Conservation (phyloP, 2,113 vertebrate genomes). For the Mobula hypostoma region DNA sequence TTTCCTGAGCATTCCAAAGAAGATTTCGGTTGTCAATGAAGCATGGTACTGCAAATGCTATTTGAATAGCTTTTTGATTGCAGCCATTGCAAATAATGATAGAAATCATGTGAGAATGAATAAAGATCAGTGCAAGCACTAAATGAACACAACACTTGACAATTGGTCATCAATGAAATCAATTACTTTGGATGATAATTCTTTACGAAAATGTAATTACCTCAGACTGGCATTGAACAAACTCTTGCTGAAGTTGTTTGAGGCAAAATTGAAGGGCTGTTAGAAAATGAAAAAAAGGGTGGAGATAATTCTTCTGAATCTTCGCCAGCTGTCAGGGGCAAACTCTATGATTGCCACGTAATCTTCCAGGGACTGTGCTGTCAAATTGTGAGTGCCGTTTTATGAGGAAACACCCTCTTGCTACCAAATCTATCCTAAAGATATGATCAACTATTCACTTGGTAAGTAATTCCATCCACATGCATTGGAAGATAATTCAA, state of each 20-base stretch:
- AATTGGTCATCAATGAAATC: slow-evolving; percentile 33
- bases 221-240: background rate
- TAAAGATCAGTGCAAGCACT: slow-evolving; percentile 5
- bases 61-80: slow-evolving; percentile 33
- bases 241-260: background rate
- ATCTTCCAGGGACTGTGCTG: background rate
- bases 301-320: background rate
- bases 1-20: background rate
- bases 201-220: slow-evolving; percentile 19
- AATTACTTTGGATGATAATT: slow-evolving; percentile 30
- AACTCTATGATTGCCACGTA: background rate
- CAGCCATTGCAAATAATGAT: slow-evolving; percentile 29
- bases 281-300: slow-evolving; percentile 3
- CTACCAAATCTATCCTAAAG: background rate
- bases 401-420: background rate
- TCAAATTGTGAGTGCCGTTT: background rate
- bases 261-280: background rate
- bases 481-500: background rate
- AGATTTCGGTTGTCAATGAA: background rate
- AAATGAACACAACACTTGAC: slow-evolving; percentile 17
- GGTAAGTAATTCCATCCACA: background rate
- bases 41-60: background rate
- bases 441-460: background rate
- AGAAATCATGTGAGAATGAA: background rate
- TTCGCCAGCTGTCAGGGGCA: slow-evolving; percentile 9